A percentile compares a stretch with the other conserved stretches of the same genome.
Evolutionary conservation across 2,888 invertebrate genomes (phyloP).

Genomic region (Drosophila niveifrons): DNA sequence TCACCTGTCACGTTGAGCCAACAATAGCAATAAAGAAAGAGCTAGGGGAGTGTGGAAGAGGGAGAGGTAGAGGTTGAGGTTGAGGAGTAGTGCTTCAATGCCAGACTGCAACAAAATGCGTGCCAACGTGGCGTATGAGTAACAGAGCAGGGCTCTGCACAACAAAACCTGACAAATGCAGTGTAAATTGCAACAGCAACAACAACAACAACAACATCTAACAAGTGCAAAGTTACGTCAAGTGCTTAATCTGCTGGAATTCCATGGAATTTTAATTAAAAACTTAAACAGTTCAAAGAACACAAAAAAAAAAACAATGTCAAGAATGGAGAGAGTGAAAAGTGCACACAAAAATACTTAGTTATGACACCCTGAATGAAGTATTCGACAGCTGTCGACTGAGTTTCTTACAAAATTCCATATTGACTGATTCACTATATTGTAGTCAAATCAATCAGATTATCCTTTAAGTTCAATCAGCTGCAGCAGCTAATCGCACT

Average conservation of each 20-base stretch:
- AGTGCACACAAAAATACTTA: background rate
- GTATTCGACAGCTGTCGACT: slow-evolving; percentile 13
- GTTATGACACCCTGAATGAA: background rate
- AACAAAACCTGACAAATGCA: slow-evolving; percentile 63
- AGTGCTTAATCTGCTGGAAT: slow-evolving; percentile 53
- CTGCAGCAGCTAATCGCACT: too few species aligned
- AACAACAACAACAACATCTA: slow-evolving; percentile 21
- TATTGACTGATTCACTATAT: too few species aligned
- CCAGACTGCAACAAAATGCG: slow-evolving; percentile 28
- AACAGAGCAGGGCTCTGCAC: slow-evolving; percentile 38
- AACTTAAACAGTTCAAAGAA: slow-evolving; percentile 38
- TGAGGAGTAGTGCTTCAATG: slow-evolving; percentile 14
- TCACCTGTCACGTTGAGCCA: slow-evolving; percentile 18
- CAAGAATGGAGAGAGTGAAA: background rate
- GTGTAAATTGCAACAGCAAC: slow-evolving; percentile 32
- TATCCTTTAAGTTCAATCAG: too few species aligned
- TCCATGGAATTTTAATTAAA: slow-evolving; percentile 65
- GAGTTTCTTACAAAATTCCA: background rate
- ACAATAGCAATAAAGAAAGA: background rate
- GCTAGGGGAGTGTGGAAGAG: background rate
- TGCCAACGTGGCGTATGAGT: slow-evolving; percentile 65
- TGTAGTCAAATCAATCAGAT: too few species aligned
- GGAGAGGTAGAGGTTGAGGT: background rate
- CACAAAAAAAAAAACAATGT: background rate
- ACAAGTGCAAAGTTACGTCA: slow-evolving; percentile 55